A percentile compares a stretch with the other conserved stretches of the same genome.
Conservation (phyloP, 2,797 vertebrate genomes). For the Ibycter americanus region DNA sequence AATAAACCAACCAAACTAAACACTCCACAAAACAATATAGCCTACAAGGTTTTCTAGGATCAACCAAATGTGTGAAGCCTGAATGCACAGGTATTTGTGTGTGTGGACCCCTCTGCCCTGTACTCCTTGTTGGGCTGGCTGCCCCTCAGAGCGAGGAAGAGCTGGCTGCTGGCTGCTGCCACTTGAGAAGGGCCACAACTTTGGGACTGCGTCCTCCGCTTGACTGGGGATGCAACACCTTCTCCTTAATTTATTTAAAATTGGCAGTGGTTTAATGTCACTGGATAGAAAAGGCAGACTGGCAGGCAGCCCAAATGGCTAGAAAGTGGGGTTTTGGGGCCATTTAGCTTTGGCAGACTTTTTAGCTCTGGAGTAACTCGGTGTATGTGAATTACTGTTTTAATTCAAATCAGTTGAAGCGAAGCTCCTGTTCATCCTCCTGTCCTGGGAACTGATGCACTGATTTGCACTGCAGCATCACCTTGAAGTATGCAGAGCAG, state of each 20-base stretch:
- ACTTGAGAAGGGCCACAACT: background rate
- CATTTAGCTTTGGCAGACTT: background rate
- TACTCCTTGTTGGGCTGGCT: background rate
- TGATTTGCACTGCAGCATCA: background rate
- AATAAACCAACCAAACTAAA: background rate
- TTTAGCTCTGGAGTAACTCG: background rate
- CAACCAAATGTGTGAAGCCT: background rate
- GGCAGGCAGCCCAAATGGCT: background rate
- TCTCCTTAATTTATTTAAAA: background rate
- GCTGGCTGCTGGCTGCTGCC: background rate
- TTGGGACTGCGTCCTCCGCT: background rate
- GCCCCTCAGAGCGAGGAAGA: background rate
- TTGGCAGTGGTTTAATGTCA: background rate
- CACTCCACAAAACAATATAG: background rate
- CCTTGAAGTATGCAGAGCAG: background rate
- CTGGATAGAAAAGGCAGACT: background rate
- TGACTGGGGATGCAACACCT: rapidly evolving
- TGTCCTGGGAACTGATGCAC: rapidly evolving
- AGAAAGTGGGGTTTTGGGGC: background rate
- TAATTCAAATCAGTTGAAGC: background rate
- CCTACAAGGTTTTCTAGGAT: background rate
- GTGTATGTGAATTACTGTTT: background rate
- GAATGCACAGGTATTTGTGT: background rate
- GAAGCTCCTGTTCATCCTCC: rapidly evolving
- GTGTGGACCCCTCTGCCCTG: background rate